Evolutionary conservation across 1,140 invertebrate species (phyloP), one percentile per base, ranked within the genome.

Genomic region (Wasmannia auropunctata): DNA sequence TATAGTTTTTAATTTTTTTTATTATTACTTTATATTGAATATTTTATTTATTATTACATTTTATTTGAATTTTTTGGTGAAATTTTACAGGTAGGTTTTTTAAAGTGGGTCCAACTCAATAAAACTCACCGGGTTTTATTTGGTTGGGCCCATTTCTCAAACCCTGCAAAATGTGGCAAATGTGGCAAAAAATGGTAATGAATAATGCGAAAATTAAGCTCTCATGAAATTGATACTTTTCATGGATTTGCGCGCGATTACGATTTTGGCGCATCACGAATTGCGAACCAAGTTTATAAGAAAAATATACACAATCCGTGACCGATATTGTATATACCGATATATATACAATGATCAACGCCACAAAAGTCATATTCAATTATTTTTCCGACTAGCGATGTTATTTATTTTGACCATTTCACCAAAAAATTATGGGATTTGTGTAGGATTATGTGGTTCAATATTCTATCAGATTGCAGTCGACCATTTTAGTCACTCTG

Each of bases 191-290:
- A n/a, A n/a, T 22, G 49, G 70, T 74, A 74, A 83, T 74, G 65
- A 83, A 58, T 74, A 83, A 83, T 70, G 49, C 22, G 63, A 54
- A 81, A 81, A 81, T 81, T 58, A 81, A 81, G 79, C 79, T 74
- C 51, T 58, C 25, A 31, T 43, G 22, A 54, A 54, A 83, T 54
- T 19, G 65, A 83, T 74, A 74, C 56, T 83, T 74, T 74, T 79
- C 46, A 22, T 58, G 37, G 58, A 79, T 79, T 83, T 74, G 25
- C 37, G 8, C 65, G 51, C 14, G n/a, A 67, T 80, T 25, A 19
- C 16, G 22, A 40, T n/a, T 40, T 72, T 60, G 25, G 60, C 22
- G n/a, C 14, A 58, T 60, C 10, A 28, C n/a, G n/a, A 40, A 56
- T n/a, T 43, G 51, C 11, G 4, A 19, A 34, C 4, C 0, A 22